Percentiles rank a stretch among this genome's conserved stretches.
Conservation (phyloP, 2,797 vertebrate species). For the Poeciliopsis gracilis region DNA sequence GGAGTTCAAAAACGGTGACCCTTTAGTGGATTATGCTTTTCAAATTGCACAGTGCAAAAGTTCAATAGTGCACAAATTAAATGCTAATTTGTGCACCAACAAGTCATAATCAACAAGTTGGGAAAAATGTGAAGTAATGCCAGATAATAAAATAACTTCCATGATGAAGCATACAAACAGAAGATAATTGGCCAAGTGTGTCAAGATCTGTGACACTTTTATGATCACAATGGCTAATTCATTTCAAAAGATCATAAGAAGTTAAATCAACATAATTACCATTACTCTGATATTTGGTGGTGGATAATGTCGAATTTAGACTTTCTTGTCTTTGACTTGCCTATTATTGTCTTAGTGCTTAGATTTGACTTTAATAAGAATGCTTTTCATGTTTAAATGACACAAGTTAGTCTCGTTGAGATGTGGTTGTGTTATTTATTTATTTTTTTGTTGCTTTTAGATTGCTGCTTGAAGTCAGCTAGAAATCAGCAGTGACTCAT, state of each 20-base stretch:
- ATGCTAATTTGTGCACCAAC: not conserved
- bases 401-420: not conserved
- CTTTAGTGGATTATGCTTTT: not conserved
- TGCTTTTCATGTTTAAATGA: not conserved
- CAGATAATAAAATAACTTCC: not conserved
- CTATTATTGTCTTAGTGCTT: not conserved
- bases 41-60: not conserved
- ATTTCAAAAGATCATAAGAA: too few relatives aligned
- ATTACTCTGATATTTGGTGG: not conserved
- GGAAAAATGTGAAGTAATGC: not conserved
- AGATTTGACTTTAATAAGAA: not conserved
- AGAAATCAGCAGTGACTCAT: slow-evolving; percentile 7
- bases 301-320: not conserved
- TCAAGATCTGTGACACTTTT: not conserved
- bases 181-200: not conserved
- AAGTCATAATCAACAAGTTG: not conserved
- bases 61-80: not conserved
- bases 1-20: not conserved
- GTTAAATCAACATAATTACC: not conserved
- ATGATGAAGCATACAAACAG: not conserved
- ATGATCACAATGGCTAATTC: not conserved
- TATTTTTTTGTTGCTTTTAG: not conserved
- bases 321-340: not conserved
- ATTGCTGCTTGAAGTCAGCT: not conserved
- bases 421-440: not conserved